Conservation (phyloP, 2,113 vertebrate species). For the Aspiorhynchus laticeps region DNA sequence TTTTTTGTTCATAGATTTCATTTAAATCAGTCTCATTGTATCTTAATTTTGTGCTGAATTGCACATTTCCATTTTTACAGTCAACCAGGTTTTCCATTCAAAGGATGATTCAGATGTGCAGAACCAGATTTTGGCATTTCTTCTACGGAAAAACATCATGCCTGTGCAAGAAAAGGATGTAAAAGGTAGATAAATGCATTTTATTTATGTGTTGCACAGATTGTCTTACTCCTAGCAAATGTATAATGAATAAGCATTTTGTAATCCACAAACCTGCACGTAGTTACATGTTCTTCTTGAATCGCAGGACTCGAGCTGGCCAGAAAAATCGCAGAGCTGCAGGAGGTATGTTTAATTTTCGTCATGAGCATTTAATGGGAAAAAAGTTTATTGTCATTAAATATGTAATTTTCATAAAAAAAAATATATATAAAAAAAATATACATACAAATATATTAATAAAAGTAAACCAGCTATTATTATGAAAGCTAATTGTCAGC, state of each 20-base stretch:
- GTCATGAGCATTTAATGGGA: not conserved
- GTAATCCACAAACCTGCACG: not conserved
- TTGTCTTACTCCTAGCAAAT: not conserved
- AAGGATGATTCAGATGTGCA: constrained; percentile 66
- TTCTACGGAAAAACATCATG: constrained; percentile 69
- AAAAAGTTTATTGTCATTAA: not conserved
- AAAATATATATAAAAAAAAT: no score
- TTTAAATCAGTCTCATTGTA: not conserved
- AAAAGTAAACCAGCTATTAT: not conserved
- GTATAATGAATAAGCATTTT: not conserved
- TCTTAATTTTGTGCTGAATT: not conserved
- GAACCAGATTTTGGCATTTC: constrained; percentile 69
- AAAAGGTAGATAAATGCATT: constrained; percentile 62
- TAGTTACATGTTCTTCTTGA: constrained; percentile 26
- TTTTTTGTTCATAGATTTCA: not conserved
- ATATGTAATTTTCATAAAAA: not conserved
- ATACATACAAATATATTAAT: not conserved
- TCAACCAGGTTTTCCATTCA: constrained; percentile 63
- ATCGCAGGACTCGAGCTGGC: constrained; percentile 67
- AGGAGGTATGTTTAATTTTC: constrained; percentile 66
- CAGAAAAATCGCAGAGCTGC: constrained; percentile 66
- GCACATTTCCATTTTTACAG: constrained; percentile 50
- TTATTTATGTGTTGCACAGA: not conserved
- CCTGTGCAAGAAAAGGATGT: constrained; percentile 64
- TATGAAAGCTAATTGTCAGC: not conserved